A percentile compares a stretch with the other conserved stretches of the same genome.
phyloP scores from a whole-genome alignment of 2,797 vertebrate genomes.

The Oophaga sylvatica region DNA sequence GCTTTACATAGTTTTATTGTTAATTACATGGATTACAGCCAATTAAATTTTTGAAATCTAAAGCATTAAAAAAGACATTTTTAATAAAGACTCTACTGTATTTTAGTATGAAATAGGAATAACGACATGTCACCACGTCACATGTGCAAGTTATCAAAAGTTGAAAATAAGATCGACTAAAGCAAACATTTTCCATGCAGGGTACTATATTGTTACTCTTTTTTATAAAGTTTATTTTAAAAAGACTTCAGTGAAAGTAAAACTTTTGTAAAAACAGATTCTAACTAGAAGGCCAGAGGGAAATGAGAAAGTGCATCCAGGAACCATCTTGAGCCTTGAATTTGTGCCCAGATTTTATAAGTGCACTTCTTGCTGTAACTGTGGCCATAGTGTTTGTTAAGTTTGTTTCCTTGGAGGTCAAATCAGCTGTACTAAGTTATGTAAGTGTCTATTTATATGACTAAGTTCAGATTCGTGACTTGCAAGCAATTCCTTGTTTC shows the following conservation, averaged over 20 bases:
- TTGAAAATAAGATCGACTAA: background rate
- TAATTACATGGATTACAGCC: background rate
- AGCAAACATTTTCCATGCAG: background rate
- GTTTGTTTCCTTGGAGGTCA: slow-evolving; percentile 2
- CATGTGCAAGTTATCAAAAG: too few relatives aligned
- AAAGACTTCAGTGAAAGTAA: background rate
- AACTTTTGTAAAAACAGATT: slow-evolving; percentile 20
- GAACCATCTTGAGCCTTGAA: slow-evolving; percentile 19
- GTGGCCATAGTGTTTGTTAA: background rate
- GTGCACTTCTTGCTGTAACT: background rate
- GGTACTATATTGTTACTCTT: background rate
- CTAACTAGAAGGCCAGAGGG: slow-evolving; percentile 10
- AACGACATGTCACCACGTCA: too few relatives aligned
- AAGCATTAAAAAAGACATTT: too few relatives aligned
- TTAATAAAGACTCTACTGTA: too few relatives aligned
- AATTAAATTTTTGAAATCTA: too few relatives aligned
- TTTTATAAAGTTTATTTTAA: background rate
- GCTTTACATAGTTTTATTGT: too few relatives aligned
- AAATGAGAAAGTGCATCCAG: slow-evolving; percentile 20
- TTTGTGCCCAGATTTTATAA: slow-evolving; percentile 5
- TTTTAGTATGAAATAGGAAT: too few relatives aligned
- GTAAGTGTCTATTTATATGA: background rate
- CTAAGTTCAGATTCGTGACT: background rate
- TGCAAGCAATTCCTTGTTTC: background rate
- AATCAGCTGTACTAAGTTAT: background rate